These are phyloP conservation scores for Anguilla japonica DNA, from an alignment of 2,113 vertebrate genomes.

Conservation along the genomic window DNA sequence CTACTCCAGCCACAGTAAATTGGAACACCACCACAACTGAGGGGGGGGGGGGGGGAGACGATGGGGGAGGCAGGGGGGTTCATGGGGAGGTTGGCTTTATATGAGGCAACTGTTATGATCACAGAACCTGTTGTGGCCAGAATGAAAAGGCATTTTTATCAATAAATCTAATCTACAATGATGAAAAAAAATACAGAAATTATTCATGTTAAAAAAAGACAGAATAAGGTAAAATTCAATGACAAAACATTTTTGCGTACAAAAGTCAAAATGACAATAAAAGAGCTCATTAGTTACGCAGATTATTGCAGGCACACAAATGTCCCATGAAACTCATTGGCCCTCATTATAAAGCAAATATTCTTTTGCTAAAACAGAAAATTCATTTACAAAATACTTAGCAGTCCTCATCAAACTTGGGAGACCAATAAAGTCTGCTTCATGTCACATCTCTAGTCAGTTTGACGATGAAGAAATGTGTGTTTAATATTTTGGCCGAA, in stretches of 20 bases:
- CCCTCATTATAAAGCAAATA: slow-evolving; percentile 20
- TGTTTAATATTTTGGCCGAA: neutral
- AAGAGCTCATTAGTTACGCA: slow-evolving; percentile 74
- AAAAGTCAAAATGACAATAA: slow-evolving; percentile 71
- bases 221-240: slow-evolving; percentile 44
- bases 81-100: slow-evolving; percentile 21
- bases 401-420: no score
- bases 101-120: slow-evolving; percentile 14
- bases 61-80: slow-evolving; percentile 7
- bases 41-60: slow-evolving; percentile 44
- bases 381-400: neutral
- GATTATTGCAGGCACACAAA: slow-evolving; percentile 59
- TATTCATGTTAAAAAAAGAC: slow-evolving; percentile 51
- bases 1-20: slow-evolving; percentile 75
- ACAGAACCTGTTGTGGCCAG: slow-evolving; percentile 28
- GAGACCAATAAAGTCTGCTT: no score
- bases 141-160: slow-evolving; percentile 36
- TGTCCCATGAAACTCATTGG: slow-evolving; percentile 59
- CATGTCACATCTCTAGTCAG: neutral
- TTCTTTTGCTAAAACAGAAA: slow-evolving; percentile 41
- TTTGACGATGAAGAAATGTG: slow-evolving; percentile 1
- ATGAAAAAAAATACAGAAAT: slow-evolving; percentile 60
- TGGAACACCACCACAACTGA: slow-evolving; percentile 65
- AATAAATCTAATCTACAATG: slow-evolving; percentile 41
- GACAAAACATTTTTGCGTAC: slow-evolving; percentile 71